A percentile compares a stretch with the other conserved stretches of the same genome.
These are phyloP conservation scores for Sebastes nivosus DNA, from an alignment of 2,797 vertebrate genomes.

Conservation along the genomic window DNA sequence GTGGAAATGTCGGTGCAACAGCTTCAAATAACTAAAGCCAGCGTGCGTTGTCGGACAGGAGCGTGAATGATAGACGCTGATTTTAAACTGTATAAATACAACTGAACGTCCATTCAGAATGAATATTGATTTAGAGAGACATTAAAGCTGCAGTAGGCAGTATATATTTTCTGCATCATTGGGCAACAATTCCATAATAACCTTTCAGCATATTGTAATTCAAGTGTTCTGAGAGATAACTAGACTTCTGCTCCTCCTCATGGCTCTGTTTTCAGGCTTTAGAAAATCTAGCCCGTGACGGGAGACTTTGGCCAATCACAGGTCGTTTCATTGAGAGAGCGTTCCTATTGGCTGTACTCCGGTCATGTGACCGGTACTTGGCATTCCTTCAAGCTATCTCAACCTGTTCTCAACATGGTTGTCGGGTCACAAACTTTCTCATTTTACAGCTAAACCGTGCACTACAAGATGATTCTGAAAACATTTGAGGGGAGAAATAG, in stretches of 20 bases:
- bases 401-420: too few species aligned
- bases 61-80: not conserved
- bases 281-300: fast-evolving
- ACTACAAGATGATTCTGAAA: too few species aligned
- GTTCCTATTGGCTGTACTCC: too few species aligned
- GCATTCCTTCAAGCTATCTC: fast-evolving
- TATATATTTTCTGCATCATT: fast-evolving
- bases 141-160: too few species aligned
- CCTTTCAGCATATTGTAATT: too few species aligned
- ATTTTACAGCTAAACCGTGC: fast-evolving
- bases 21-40: fast-evolving
- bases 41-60: too few species aligned
- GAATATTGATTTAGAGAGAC: not conserved
- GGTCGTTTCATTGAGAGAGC: fast-evolving
- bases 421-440: fast-evolving
- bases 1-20: too few species aligned
- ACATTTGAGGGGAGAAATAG: fast-evolving
- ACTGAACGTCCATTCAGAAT: not conserved
- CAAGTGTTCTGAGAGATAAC: too few species aligned
- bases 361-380: fast-evolving
- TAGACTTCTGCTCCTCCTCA: too few species aligned
- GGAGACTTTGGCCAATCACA: too few species aligned
- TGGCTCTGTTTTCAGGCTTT: too few species aligned
- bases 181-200: too few species aligned
- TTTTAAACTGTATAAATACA: not conserved